Evolutionary conservation across 2,888 invertebrate genomes (phyloP).

Genomic region (Aporophyla lueneburgensis): DNA sequence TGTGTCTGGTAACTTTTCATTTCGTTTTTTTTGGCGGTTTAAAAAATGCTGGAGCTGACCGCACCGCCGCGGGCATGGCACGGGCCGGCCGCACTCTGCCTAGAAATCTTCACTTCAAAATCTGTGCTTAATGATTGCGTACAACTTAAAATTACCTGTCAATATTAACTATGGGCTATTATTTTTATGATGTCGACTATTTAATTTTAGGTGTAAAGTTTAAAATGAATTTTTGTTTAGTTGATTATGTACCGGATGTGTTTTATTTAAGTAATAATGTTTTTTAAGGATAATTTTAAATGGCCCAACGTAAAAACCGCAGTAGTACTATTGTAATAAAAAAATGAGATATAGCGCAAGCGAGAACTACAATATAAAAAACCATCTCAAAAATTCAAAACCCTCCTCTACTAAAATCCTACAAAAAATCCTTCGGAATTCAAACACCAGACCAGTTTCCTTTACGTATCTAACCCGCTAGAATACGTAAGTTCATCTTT

Average conservation of each 20-base stretch:
- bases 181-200: constrained; percentile 70
- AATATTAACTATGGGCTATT: constrained; percentile 74
- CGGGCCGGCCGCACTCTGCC: constrained; percentile 79
- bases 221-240: constrained; percentile 55
- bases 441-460: constrained; percentile 34
- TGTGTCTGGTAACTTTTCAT: constrained; percentile 31
- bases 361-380: not conserved
- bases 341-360: not conserved
- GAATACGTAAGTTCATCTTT: constrained; percentile 51
- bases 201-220: constrained; percentile 66
- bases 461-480: constrained; percentile 37
- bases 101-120: constrained; percentile 79
- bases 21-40: constrained; percentile 65
- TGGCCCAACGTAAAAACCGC: not conserved
- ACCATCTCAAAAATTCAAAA: not conserved
- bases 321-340: too few relatives aligned
- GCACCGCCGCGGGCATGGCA: constrained; percentile 81
- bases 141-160: constrained; percentile 78
- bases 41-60: constrained; percentile 68
- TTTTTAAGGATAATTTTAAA: not conserved
- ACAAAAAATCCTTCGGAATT: constrained; percentile 41
- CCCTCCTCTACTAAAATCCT: not conserved
- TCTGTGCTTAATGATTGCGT: constrained; percentile 76
- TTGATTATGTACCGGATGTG: constrained; percentile 41
- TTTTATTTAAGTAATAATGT: constrained; percentile 3